phyloP scores from a whole-genome alignment of 2,888 invertebrate species.

The Drosophila atripex region DNA sequence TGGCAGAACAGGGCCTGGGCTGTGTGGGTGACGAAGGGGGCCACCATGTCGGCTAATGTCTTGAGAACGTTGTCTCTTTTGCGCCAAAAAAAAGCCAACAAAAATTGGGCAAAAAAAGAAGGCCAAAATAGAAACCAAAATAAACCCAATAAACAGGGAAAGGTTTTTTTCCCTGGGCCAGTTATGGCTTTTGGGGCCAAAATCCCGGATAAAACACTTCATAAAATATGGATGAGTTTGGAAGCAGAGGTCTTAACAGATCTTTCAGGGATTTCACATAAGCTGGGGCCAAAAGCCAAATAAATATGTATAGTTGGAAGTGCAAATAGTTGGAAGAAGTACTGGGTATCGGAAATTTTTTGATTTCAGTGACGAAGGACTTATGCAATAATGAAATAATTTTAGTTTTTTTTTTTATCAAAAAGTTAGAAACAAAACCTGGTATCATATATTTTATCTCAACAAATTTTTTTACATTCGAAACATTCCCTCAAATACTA shows the following conservation, averaged over 20 bases:
- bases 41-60: constrained; percentile 27
- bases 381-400: too few relatives aligned
- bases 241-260: not conserved
- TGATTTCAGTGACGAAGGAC: too few relatives aligned
- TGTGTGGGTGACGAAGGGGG: not conserved
- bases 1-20: constrained; percentile 24
- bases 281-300: too few relatives aligned
- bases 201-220: constrained; percentile 28
- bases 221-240: constrained; percentile 22
- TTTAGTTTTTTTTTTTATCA: too few relatives aligned
- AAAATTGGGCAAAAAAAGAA: not conserved
- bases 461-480: too few relatives aligned
- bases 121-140: not conserved
- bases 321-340: too few relatives aligned
- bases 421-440: too few relatives aligned
- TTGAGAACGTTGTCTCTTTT: constrained; percentile 33
- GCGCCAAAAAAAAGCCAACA: not conserved
- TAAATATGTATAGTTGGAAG: too few relatives aligned
- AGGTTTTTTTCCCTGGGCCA: constrained; percentile 13
- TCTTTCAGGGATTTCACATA: not conserved
- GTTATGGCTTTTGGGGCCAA: constrained; percentile 15
- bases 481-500: too few relatives aligned
- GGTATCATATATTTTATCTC: too few relatives aligned
- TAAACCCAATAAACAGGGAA: constrained; percentile 10
- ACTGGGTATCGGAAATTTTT: too few relatives aligned